Conservation (phyloP, 53 echinoderm and acorn worm genomes). For the Arbacia lixula region DNA sequence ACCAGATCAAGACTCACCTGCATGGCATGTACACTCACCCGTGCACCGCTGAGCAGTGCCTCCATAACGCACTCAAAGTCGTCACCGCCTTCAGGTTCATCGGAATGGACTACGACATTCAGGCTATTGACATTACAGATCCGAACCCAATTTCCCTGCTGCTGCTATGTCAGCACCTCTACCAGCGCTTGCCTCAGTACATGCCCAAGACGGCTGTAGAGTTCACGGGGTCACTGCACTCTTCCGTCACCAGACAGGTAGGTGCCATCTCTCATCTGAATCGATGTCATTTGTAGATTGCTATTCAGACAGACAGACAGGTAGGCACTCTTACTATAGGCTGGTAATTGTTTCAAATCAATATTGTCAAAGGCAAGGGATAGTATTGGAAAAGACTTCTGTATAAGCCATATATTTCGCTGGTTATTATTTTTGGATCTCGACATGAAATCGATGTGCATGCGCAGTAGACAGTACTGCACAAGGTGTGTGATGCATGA, state of each 20-base stretch:
- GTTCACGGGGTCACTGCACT: slow-evolving; percentile 83
- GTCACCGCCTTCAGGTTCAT: slow-evolving; percentile 92
- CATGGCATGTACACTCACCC: slow-evolving; percentile 95
- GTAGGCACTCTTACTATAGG: too few species aligned
- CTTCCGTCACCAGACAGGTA: slow-evolving; percentile 87
- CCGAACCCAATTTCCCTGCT: slow-evolving; percentile 93
- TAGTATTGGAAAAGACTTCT: too few species aligned
- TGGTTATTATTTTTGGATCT: too few species aligned
- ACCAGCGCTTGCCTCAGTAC: slow-evolving; percentile 95
- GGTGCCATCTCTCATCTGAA: neutral
- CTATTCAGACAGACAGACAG: too few species aligned
- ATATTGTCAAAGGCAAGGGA: too few species aligned
- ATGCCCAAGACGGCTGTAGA: slow-evolving; percentile 87
- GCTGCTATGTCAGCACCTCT: slow-evolving; percentile 90
- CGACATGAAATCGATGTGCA: too few species aligned
- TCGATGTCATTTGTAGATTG: too few species aligned
- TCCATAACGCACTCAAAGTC: slow-evolving; percentile 94
- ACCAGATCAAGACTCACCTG: slow-evolving; percentile 78
- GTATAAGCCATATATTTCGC: too few species aligned
- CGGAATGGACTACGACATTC: slow-evolving; percentile 94
- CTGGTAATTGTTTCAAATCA: too few species aligned
- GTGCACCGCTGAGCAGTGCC: slow-evolving; percentile 95
- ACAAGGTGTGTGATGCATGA: too few species aligned
- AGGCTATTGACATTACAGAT: slow-evolving; percentile 99
- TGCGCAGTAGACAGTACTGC: too few species aligned